Evolutionary conservation across 37 sponge, comb jelly and placozoan species (phyloP), one percentile per base, ranked within the genome.

Genomic region (Eunapius fragilis): DNA sequence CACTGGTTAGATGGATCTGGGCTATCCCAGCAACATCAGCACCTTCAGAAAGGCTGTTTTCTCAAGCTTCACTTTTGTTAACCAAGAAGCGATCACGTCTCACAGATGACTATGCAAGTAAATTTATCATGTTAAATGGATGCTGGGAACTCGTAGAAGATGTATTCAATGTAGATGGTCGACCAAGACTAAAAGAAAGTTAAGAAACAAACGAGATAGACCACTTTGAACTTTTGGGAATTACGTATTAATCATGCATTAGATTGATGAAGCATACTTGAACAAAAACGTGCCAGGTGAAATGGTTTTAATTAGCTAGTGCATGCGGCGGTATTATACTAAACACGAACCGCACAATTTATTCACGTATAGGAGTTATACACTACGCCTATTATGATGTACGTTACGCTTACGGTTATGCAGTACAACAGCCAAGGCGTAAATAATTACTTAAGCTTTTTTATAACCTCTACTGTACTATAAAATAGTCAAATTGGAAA

Each of bases 11-110:
- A 58, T 26, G 17, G 33, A 34, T 73, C 74, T 35, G 7, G 33
- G 74, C 74, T 32, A 73, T 73, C 74, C 33, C 33, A 35, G 33
- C 31, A 34, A 73, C 74, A 34, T 73, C 74, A 34, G 74, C 33
- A 73, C 33, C 74, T 34, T 73, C 74, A 73, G 33, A 73, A 35
- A 35, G 74, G 33, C 74, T 58, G 58, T 58, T 58, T 58, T 58
- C 58, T 58, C 58, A 58, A 58, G 14, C 58, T 58, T 58, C 58
- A 58, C 58, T 58, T 58, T 58, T 58, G 58, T 11, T 58, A 58
- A 58, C 58, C 58, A 58, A 58, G 58, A 58, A 58, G 58, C 58
- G 22, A 58, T 58, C 58, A 58, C 17, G 22, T 58, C 58, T 58
- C 58, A 10, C 58, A 58, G 58, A 58, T 58, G 58, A 58, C 7